A percentile compares a stretch with the other conserved stretches of the same genome.
phyloP scores from a whole-genome alignment of 2,888 invertebrate species.

The Pollenia amentaria region DNA sequence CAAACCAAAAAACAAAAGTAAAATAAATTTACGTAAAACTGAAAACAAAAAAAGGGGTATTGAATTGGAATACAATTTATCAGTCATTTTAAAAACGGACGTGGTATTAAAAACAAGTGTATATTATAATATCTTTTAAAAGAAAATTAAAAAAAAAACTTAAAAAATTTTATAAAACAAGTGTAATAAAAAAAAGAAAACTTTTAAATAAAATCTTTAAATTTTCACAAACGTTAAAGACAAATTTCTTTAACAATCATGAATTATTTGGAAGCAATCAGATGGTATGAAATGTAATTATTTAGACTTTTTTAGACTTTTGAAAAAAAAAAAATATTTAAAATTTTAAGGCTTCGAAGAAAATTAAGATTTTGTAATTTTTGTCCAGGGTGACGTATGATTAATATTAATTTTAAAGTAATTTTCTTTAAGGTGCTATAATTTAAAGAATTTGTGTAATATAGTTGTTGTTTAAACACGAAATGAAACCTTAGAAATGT shows the following conservation, averaged over 20 bases:
- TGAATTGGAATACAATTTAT: slow-evolving; percentile 52
- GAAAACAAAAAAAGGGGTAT: slow-evolving; percentile 60
- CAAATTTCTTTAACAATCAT: slow-evolving; percentile 65
- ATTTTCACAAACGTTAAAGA: neutral
- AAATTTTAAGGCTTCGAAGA: slow-evolving; percentile 23
- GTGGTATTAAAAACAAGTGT: slow-evolving; percentile 68
- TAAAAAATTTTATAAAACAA: slow-evolving; percentile 25
- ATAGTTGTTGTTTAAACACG: neutral
- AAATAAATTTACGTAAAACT: slow-evolving; percentile 9
- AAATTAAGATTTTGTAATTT: neutral
- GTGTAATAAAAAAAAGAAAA: neutral
- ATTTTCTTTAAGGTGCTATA: neutral
- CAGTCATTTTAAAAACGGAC: slow-evolving; percentile 71
- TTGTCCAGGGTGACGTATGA: slow-evolving; percentile 37
- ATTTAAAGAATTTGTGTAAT: neutral
- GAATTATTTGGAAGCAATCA: slow-evolving; percentile 81
- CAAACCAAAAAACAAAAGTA: slow-evolving; percentile 3
- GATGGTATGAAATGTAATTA: slow-evolving; percentile 75
- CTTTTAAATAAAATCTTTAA: neutral
- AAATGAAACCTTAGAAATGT: slow-evolving; percentile 41
- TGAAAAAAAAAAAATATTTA: neutral
- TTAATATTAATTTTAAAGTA: slow-evolving; percentile 24
- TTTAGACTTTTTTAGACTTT: too few relatives aligned
- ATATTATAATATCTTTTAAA: slow-evolving; percentile 20
- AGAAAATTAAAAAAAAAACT: slow-evolving; percentile 12